phyloP scores from a whole-genome alignment of 2,797 vertebrate genomes.

The Chelonia mydas region DNA sequence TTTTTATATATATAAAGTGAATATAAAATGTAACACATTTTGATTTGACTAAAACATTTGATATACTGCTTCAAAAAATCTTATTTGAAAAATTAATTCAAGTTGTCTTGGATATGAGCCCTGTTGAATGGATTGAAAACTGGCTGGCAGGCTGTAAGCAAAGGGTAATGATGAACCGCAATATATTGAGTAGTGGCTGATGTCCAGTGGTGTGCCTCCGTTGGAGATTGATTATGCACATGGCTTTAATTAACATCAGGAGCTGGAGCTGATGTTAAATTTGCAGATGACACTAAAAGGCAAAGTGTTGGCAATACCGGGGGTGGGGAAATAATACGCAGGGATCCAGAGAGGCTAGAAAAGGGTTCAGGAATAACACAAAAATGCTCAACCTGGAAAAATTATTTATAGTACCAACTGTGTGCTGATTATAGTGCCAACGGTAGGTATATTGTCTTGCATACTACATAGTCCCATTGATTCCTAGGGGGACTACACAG shows the following conservation, averaged over 20 bases:
- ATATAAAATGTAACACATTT: background rate
- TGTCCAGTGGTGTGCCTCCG: background rate
- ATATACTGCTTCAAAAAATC: background rate
- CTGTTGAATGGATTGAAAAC: slow-evolving; percentile 13
- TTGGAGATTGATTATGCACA: background rate
- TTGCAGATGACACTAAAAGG: background rate
- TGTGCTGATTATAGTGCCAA: background rate
- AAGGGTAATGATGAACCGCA: background rate
- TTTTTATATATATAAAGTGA: background rate
- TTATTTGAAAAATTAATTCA: background rate
- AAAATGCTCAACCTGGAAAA: background rate
- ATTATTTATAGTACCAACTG: background rate
- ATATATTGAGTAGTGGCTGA: background rate
- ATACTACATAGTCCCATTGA: background rate
- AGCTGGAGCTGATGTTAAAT: background rate
- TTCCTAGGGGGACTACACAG: background rate
- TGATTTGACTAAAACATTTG: background rate
- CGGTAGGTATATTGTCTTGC: background rate
- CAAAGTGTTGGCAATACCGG: background rate
- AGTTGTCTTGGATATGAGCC: background rate
- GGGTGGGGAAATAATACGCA: background rate
- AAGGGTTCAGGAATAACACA: background rate
- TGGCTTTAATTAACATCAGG: background rate
- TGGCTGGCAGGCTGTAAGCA: background rate
- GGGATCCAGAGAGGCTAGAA: background rate